Base-by-base conservation (phyloP, 2,113 vertebrate genomes). In the Heterotis niloticus region DNA sequence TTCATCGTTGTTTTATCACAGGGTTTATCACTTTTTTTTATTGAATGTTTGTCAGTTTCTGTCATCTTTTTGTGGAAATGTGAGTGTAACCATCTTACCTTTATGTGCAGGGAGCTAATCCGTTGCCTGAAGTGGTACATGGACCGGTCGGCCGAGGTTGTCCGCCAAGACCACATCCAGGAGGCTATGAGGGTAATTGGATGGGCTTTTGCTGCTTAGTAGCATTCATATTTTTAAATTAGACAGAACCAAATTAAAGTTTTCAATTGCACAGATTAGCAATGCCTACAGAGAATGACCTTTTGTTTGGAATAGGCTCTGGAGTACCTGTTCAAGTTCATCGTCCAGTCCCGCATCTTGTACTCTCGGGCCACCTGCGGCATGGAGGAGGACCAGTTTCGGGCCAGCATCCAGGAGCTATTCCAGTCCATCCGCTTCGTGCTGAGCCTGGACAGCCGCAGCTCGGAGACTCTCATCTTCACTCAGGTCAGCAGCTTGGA, bases 271-370 rank as follows among this genome's bases (percentile, higher is more conserved):
- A 44, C 34, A 44, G 13, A 62, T 62, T 2, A 62, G 10, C 20
- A 14, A 62, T 14, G 59, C 13, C 59, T 20, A 62, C 14, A 62
- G 59, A 17, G 13, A 28, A 51, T 17, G 24, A 24, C 18, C 24
- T 59, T 1, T 62, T 59, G 23, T 67, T 75, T 77, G 88, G 76
- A 9, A 86, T 28, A 99, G 98, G 98, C 97, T 17, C 89, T 99
- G 90, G 98, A 99, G 88, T 98, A 98, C 84, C 93, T 99, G 85
- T 98, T 99, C 85, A 99, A 99, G 91, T 99, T 99, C 86, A 98
- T 99, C 81, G 91, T 99, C 74, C 98, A 98, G 90, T 99, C 97
- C 20, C 94, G 98, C 66, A 93, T 96, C 88, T 93, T 99, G 72
- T 99, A 99, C 90, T 98, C 97, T 23, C 92, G 98, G 82, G 96